phyloP scores from a whole-genome alignment of 2,888 invertebrate species.

The Lagria hirta region DNA sequence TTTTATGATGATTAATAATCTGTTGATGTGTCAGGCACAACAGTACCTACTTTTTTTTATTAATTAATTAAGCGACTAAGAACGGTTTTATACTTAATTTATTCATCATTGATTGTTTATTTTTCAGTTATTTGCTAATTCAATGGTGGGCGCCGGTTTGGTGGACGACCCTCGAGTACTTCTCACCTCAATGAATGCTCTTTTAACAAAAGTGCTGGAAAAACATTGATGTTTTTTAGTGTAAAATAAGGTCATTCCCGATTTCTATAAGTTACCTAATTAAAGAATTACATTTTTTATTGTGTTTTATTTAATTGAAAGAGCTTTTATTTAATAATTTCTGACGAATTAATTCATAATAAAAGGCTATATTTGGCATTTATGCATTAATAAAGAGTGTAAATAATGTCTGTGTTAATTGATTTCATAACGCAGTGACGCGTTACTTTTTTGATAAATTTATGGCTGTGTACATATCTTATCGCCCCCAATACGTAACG shows the following conservation, averaged over 20 bases:
- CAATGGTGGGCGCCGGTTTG: constrained; percentile 93
- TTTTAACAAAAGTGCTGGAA: constrained; percentile 78
- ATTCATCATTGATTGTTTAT: no score
- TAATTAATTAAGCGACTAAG: background rate
- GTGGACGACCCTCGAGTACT: constrained; percentile 88
- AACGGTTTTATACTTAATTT: no score
- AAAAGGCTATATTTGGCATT: constrained; percentile 7
- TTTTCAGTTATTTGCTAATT: constrained; percentile 82
- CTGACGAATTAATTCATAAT: constrained; percentile 1
- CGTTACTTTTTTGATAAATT: constrained; percentile 11
- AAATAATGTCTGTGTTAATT: constrained; percentile 19
- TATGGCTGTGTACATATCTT: constrained; percentile 20
- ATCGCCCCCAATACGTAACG: constrained; percentile 7
- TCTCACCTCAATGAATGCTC: constrained; percentile 82
- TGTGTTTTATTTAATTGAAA: background rate
- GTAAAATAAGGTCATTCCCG: no score
- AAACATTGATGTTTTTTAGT: constrained; percentile 55
- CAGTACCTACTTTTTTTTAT: background rate
- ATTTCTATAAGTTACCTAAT: no score
- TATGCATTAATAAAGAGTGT: constrained; percentile 17
- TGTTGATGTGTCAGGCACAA: no score
- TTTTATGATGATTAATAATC: no score
- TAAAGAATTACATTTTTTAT: no score
- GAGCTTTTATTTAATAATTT: no score
- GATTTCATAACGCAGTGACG: constrained; percentile 20